phyloP scores from a whole-genome alignment of 2,113 vertebrate species.

The Patagioenas fasciata region DNA sequence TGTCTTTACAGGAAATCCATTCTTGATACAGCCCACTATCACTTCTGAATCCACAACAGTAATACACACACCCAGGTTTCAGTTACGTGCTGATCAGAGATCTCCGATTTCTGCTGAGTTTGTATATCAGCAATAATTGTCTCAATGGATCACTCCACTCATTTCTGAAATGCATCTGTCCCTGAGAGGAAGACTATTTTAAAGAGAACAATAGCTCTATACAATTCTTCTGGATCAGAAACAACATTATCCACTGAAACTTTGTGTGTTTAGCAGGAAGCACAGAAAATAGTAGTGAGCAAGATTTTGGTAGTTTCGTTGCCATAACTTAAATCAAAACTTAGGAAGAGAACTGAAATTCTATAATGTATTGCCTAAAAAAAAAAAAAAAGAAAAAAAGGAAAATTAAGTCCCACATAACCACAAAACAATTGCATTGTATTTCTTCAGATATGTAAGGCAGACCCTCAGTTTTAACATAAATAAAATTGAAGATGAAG shows the following conservation, averaged over 20 bases:
- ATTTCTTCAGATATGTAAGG: not conserved
- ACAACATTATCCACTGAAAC: not conserved
- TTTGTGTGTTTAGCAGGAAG: not conserved
- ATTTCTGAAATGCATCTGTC: not conserved
- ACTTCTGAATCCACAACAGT: not conserved
- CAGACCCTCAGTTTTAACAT: not conserved
- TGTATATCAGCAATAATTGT: not conserved
- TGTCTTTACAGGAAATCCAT: not conserved
- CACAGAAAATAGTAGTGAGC: not conserved
- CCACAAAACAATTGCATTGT: not conserved
- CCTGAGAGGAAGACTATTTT: not conserved
- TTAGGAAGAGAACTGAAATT: not conserved
- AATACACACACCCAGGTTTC: not conserved
- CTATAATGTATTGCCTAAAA: not conserved
- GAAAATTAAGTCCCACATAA: not conserved
- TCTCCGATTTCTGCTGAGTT: not conserved
- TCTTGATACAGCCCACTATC: not conserved
- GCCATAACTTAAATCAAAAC: not conserved
- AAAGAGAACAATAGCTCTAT: not conserved
- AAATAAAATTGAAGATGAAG: not conserved
- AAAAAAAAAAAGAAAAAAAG: not conserved
- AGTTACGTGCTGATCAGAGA: not conserved
- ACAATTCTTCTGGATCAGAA: not conserved
- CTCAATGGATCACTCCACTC: not conserved
- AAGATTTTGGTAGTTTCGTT: not conserved